Conservation (phyloP, 2,113 vertebrate species). For the Hepsetus odoe region DNA sequence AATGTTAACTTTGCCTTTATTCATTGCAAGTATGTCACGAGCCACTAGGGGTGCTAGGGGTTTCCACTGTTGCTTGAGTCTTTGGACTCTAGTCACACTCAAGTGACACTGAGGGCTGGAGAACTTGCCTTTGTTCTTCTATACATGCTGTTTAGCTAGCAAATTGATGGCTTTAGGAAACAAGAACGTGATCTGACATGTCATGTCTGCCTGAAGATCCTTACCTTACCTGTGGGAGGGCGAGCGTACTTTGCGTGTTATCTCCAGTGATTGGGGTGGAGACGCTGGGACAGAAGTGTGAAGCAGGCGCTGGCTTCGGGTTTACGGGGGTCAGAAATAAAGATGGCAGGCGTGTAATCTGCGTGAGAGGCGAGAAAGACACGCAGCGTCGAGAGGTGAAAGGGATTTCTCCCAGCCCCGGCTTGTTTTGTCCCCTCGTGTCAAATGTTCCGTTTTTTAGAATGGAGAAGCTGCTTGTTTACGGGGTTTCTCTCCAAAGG, state of each 20-base stretch:
- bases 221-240: conserved; percentile 43
- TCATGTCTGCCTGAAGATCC: conserved; percentile 45
- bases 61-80: neutral
- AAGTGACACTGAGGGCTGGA: conserved; percentile 9
- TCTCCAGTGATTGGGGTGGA: conserved; percentile 5
- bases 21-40: neutral
- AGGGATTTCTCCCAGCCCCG: conserved; percentile 61
- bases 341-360: conserved; percentile 68
- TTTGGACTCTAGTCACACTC: neutral
- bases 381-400: conserved; percentile 60
- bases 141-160: neutral
- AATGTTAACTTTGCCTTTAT: neutral
- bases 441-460: conserved; percentile 60
- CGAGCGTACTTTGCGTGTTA: neutral
- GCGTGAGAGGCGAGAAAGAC: conserved; percentile 59
- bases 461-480: conserved; percentile 63
- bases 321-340: conserved; percentile 63
- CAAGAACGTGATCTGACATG: conserved; percentile 39
- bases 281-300: conserved; percentile 15
- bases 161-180: conserved; percentile 15
- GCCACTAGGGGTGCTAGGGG: neutral
- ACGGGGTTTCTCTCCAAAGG: conserved; percentile 60
- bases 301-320: conserved; percentile 49
- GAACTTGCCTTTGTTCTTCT: conserved; percentile 16
- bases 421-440: conserved; percentile 63